Percentiles rank a stretch among this genome's conserved stretches.
Evolutionary conservation across 2,888 invertebrate species (phyloP).

Genomic region (Agrochola lota): DNA sequence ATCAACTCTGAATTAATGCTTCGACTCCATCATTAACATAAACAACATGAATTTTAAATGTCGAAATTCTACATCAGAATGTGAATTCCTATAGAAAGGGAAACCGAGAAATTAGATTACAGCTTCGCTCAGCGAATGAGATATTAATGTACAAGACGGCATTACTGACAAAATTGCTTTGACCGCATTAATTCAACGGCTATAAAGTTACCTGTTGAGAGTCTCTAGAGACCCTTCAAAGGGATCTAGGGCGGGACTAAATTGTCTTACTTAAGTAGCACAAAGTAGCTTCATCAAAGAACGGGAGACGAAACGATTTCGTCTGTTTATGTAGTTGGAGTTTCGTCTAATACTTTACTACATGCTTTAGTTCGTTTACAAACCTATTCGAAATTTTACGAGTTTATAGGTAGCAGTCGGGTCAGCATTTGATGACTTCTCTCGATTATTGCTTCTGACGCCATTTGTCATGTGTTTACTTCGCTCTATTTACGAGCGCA

Average conservation of each 20-base stretch:
- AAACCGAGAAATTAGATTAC: conserved; percentile 74
- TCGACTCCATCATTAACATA: conserved; percentile 48
- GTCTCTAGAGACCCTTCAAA: conserved; percentile 79
- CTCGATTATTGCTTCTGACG: conserved; percentile 42
- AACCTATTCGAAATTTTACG: conserved; percentile 61
- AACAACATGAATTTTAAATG: conserved; percentile 51
- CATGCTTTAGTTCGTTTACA: conserved; percentile 59
- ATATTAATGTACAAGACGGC: conserved; percentile 76
- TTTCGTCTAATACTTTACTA: conserved; percentile 63
- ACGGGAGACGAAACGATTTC: conserved; percentile 55
- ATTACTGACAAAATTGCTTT: conserved; percentile 81
- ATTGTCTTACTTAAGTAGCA: conserved; percentile 82
- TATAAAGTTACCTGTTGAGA: conserved; percentile 86
- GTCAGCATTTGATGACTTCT: conserved; percentile 19
- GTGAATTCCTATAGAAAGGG: conserved; percentile 50
- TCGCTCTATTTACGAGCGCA: conserved; percentile 26
- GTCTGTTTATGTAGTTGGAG: conserved; percentile 64
- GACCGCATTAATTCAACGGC: conserved; percentile 83
- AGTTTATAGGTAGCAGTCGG: conserved; percentile 47
- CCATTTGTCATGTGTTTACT: conserved; percentile 30
- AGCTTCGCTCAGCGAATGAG: conserved; percentile 72
- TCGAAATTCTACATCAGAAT: conserved; percentile 43
- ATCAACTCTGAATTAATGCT: conserved; percentile 33
- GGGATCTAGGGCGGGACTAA: conserved; percentile 81
- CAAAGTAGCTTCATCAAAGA: conserved; percentile 78